These are phyloP conservation scores for Anticlea derivata DNA, from an alignment of 2,888 invertebrate genomes.

Conservation along the genomic window DNA sequence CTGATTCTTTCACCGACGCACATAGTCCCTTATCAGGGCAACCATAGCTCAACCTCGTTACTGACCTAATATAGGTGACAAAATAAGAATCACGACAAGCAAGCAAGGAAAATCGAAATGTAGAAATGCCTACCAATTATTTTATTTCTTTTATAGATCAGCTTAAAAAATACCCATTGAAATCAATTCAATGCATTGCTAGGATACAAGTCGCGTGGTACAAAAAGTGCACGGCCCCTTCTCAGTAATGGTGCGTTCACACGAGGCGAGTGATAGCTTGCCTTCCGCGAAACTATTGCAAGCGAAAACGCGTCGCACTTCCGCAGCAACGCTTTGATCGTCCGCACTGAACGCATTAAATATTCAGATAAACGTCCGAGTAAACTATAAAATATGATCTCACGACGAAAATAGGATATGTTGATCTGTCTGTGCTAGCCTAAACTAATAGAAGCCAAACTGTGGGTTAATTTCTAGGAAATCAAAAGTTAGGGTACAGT, in stretches of 20 bases:
- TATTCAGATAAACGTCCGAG: constrained; percentile 29
- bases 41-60: no score
- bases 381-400: constrained; percentile 33
- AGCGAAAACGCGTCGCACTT: constrained; percentile 55
- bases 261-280: constrained; percentile 50
- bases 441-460: constrained; percentile 12
- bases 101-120: no score
- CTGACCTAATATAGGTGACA: no score
- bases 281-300: constrained; percentile 68
- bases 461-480: constrained; percentile 16
- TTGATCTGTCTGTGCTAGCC: constrained; percentile 20
- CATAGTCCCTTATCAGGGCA: no score
- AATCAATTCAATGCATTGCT: constrained; percentile 5
- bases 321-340: constrained; percentile 51
- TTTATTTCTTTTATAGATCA: no score
- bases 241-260: constrained; percentile 50
- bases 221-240: constrained; percentile 57
- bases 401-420: constrained; percentile 30
- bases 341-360: constrained; percentile 39
- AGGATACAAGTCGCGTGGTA: constrained; percentile 14
- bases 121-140: no score
- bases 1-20: no score
- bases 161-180: constrained; percentile 1
- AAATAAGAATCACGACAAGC: no score
- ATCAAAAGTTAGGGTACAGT: constrained; percentile 6